Evolutionary conservation across 2,888 invertebrate genomes (phyloP).

Genomic region (Callinectes sapidus): DNA sequence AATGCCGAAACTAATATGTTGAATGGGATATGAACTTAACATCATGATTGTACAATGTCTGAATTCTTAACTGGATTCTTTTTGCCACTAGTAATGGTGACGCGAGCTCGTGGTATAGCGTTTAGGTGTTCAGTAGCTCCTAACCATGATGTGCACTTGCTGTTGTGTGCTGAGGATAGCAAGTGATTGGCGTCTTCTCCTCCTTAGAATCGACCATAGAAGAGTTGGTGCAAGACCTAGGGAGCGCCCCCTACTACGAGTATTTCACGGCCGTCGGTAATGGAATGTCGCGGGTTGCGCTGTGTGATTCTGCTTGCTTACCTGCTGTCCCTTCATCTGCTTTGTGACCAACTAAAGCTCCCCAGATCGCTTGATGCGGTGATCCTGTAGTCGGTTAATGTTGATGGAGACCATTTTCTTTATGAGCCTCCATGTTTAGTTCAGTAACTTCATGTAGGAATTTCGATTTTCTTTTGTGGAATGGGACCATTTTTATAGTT

Average conservation of each 20-base stretch:
- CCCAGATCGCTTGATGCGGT: neutral
- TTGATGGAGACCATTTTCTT: neutral
- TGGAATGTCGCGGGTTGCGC: conserved; percentile 14
- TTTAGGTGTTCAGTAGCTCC: neutral
- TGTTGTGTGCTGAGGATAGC: neutral
- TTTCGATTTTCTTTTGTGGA: conserved; percentile 5
- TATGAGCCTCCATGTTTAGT: neutral
- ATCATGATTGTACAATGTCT: neutral
- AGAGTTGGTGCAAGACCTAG: conserved; percentile 64
- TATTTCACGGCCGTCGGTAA: conserved; percentile 72
- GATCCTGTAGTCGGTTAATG: neutral
- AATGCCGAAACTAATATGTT: neutral
- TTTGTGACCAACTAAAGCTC: conserved; percentile 38
- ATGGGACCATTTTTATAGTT: neutral
- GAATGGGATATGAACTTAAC: neutral
- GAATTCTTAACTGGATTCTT: neutral
- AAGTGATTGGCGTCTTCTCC: conserved; percentile 47
- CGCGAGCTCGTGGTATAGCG: neutral
- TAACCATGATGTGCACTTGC: neutral
- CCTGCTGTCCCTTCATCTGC: conserved; percentile 35
- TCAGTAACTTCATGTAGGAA: neutral
- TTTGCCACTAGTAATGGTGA: neutral
- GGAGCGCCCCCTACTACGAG: conserved; percentile 67
- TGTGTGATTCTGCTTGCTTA: conserved; percentile 36
- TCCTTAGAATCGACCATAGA: conserved; percentile 71